A percentile compares a stretch with the other conserved stretches of the same genome.
These are phyloP conservation scores for Cosmopolites sordidus DNA, from an alignment of 2,888 invertebrate genomes.

Conservation along the genomic window DNA sequence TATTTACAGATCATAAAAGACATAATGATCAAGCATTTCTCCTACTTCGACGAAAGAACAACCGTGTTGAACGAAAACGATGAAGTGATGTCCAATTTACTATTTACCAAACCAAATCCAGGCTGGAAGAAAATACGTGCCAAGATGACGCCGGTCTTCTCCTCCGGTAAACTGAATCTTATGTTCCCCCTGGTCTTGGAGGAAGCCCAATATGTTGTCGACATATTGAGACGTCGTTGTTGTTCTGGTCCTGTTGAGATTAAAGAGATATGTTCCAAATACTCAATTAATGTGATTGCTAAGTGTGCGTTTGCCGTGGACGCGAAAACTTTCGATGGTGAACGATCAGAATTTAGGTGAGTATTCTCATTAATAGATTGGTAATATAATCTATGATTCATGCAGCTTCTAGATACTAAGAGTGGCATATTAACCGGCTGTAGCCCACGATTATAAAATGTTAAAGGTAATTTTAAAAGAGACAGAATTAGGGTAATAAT, in stretches of 20 bases:
- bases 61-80: conserved; percentile 46
- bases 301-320: conserved; percentile 49
- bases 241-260: conserved; percentile 31
- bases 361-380: neutral
- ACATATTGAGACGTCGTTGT: conserved; percentile 2
- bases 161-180: conserved; percentile 53
- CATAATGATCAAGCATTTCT: conserved; percentile 50
- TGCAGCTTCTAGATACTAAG: too few species aligned
- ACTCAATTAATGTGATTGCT: conserved; percentile 49
- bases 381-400: too few species aligned
- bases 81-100: conserved; percentile 44
- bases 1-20: conserved; percentile 43
- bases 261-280: conserved; percentile 43
- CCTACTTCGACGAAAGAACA: conserved; percentile 50
- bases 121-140: conserved; percentile 54
- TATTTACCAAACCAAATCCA: conserved; percentile 49
- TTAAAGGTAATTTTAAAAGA: too few species aligned
- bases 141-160: conserved; percentile 54
- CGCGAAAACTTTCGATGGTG: conserved; percentile 42
- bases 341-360: conserved; percentile 42
- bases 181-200: conserved; percentile 51
- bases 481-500: too few species aligned
- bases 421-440: too few species aligned
- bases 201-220: conserved; percentile 22
- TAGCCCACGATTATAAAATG: too few species aligned